Conservation (phyloP, 2,888 invertebrate genomes). For the Rhabditophanes sp. region DNA sequence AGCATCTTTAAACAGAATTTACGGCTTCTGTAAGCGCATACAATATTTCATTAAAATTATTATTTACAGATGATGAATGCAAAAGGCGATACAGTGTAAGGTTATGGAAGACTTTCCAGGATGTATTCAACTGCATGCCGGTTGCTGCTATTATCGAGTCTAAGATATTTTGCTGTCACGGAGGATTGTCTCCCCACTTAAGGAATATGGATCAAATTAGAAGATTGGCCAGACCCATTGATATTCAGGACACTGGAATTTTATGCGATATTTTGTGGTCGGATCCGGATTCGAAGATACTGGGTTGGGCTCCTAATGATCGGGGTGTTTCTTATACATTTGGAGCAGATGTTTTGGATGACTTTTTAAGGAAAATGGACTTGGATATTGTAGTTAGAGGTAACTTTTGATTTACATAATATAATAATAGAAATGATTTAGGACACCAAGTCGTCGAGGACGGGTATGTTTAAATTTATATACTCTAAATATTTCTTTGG, state of each 20-base stretch:
- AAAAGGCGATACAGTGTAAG: constrained; percentile 33
- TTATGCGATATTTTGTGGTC: constrained; percentile 39
- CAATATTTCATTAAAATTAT: no score
- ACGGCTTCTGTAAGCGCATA: constrained; percentile 33
- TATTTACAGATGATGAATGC: constrained; percentile 15
- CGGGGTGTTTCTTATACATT: constrained; percentile 38
- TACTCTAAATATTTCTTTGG: no score
- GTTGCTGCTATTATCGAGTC: constrained; percentile 38
- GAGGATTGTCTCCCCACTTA: constrained; percentile 36
- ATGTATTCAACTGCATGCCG: constrained; percentile 41
- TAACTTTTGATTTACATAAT: no score
- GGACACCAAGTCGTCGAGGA: no score
- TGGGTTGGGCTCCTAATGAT: constrained; percentile 40
- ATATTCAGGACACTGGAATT: constrained; percentile 37
- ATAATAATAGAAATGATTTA: no score
- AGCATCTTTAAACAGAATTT: constrained; percentile 35
- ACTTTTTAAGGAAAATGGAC: constrained; percentile 38
- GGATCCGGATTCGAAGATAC: constrained; percentile 32
- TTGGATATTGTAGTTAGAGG: constrained; percentile 39
- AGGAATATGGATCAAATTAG: constrained; percentile 35
- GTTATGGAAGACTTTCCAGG: constrained; percentile 41
- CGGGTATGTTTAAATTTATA: no score
- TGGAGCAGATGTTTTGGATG: constrained; percentile 33
- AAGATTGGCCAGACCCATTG: constrained; percentile 32
- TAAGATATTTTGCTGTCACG: constrained; percentile 39